A percentile compares a stretch with the other conserved stretches of the same genome.
Evolutionary conservation across 2,888 invertebrate species (phyloP).

Genomic region (Archips xylosteana): DNA sequence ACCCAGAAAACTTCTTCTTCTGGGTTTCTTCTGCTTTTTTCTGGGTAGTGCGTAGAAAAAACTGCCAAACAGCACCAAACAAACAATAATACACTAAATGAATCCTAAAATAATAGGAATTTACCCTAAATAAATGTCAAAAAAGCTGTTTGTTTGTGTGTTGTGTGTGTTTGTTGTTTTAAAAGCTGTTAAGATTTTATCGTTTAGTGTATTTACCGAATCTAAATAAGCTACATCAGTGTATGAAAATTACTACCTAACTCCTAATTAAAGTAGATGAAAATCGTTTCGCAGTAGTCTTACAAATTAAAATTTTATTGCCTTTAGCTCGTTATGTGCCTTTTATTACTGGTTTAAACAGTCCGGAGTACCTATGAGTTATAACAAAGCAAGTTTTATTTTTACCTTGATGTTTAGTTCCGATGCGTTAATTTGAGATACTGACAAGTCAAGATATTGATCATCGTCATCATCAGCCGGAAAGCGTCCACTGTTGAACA

Average conservation of each 20-base stretch:
- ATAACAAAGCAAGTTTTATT: not conserved
- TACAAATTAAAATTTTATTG: conserved; percentile 13
- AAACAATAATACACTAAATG: too few relatives aligned
- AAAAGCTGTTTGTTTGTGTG: too few relatives aligned
- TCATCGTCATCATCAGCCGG: too few relatives aligned
- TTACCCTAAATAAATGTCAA: too few relatives aligned
- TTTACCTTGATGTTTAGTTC: not conserved
- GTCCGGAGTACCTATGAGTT: not conserved
- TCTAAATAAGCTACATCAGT: not conserved
- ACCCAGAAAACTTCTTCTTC: too few relatives aligned
- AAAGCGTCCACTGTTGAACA: too few relatives aligned
- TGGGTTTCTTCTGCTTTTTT: too few relatives aligned
- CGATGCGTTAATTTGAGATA: not conserved
- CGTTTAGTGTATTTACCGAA: not conserved
- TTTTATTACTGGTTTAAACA: conserved; percentile 10
- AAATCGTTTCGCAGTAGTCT: conserved; percentile 4
- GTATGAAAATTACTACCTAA: not conserved
- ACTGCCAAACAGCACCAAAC: too few relatives aligned
- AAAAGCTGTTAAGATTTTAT: not conserved
- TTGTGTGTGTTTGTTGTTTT: not conserved
- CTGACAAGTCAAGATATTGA: not conserved
- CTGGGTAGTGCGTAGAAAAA: too few relatives aligned
- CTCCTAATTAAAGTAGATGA: conserved; percentile 2
- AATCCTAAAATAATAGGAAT: too few relatives aligned
- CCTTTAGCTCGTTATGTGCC: conserved; percentile 7